Conservation (phyloP, 2,113 vertebrate genomes). For the Peromyscus polionotus region DNA sequence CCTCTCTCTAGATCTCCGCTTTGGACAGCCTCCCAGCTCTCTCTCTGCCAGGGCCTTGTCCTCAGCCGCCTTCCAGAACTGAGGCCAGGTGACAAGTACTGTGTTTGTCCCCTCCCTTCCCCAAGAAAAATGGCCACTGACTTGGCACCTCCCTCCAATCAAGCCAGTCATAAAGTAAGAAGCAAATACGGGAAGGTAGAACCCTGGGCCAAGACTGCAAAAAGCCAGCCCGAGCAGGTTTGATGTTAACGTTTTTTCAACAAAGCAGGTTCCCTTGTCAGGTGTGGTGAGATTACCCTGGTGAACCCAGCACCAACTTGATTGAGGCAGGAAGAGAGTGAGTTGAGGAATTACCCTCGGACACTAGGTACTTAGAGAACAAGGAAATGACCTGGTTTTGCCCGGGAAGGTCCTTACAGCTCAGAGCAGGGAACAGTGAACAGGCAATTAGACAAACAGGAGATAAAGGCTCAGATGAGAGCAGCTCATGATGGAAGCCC, state of each 20-base stretch:
- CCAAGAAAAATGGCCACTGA: not conserved
- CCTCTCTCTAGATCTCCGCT: slow-evolving; percentile 63
- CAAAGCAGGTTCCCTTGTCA: not conserved
- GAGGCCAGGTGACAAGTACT: not conserved
- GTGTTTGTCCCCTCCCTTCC: not conserved
- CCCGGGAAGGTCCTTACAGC: not conserved
- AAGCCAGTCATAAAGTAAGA: not conserved
- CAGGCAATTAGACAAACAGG: not conserved
- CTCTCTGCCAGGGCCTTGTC: slow-evolving; percentile 59
- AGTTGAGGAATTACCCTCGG: not conserved
- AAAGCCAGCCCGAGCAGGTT: not conserved
- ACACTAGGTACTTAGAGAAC: not conserved
- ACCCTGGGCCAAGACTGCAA: not conserved
- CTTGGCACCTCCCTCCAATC: not conserved
- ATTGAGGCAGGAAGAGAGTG: not conserved
- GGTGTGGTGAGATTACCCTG: not conserved
- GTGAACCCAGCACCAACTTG: not conserved
- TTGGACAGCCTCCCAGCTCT: slow-evolving; percentile 59
- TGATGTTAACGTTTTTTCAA: not conserved
- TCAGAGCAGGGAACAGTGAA: not conserved
- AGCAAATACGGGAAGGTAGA: not conserved
- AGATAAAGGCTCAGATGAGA: not conserved
- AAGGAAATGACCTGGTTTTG: not conserved
- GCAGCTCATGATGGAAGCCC: not conserved
- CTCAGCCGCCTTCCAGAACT: slow-evolving; percentile 59